Conservation (phyloP, 2,888 invertebrate genomes). For the Plutella xylostella region DNA sequence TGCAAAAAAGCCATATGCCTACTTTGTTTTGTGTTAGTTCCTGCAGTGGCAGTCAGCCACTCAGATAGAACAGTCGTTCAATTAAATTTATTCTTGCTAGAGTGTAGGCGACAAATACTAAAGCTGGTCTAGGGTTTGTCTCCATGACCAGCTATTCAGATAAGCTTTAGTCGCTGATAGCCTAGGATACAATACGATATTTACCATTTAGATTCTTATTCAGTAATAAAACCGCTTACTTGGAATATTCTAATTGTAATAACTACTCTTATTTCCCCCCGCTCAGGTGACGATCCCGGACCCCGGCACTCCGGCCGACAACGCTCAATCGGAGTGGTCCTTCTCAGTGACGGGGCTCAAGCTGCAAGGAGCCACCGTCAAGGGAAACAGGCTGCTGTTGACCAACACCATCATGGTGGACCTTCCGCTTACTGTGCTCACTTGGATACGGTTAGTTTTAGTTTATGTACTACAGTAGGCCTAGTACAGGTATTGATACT, state of each 20-base stretch:
- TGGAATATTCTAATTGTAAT: background rate
- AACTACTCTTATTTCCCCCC: background rate
- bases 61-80: too few species aligned
- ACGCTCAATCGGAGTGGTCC: constrained; percentile 75
- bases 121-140: too few species aligned
- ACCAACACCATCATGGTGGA: constrained; percentile 97
- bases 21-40: too few species aligned
- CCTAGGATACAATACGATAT: background rate
- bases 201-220: constrained; percentile 56
- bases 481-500: too few species aligned
- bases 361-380: constrained; percentile 95
- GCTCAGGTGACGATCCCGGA: constrained; percentile 73
- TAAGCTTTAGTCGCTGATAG: too few species aligned
- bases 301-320: constrained; percentile 66
- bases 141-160: too few species aligned
- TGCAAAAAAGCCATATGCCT: too few species aligned
- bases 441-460: constrained; percentile 94
- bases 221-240: background rate
- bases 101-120: too few species aligned
- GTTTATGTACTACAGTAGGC: too few species aligned
- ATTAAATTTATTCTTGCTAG: too few species aligned
- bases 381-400: constrained; percentile 88
- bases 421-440: constrained; percentile 87
- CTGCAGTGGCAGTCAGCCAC: too few species aligned
- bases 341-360: constrained; percentile 86